Evolutionary conservation across 2,888 invertebrate genomes (phyloP), one percentile per base, ranked within the genome.

Genomic region (Teleiodes luculella): DNA sequence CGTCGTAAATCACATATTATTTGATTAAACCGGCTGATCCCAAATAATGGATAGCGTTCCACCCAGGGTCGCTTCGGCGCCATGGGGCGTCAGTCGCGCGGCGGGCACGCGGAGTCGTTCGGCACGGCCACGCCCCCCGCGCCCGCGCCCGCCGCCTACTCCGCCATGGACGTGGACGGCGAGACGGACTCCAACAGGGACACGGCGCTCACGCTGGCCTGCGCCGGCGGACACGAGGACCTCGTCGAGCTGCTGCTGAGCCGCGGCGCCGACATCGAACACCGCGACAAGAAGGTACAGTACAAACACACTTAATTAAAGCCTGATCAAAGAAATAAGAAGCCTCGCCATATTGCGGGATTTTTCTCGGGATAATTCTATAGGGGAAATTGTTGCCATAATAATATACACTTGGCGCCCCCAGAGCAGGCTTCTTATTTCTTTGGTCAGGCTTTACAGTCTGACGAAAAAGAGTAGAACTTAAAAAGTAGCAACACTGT

Each of bases 181-280:
- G 97, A 98, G 90, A 99, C 99, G 0, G 99, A 99, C 84, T 97
- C 97, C 70, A 99, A 99, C 91, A 98, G 98, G 86, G 99, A 99
- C 87, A 99, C 99, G 3, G 98, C 99, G 53, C 91, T 99, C 55
- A 99, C 99, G 33, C 91, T 99, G 58, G 99, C 99, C 47, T 98
- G 98, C 86, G 97, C 98, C 57, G 98, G 98, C 60, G 98, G 99
- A 0, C 98, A 98, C 79, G 96, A 97, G 75, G 98, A 99, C 73
- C 92, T 99, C 16, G 98, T 98, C 8, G 96, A 96, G 78, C 91
- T 99, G 71, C 91, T 99, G 61, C 92, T 99, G 50, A 94, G 94
- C 63, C 93, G 98, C 59, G 97, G 97, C 54, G 98, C 99, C 0
- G 96, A 98, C 80, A 98, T 99, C 78, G 98, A 99, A 83, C 99